A percentile compares a stretch with the other conserved stretches of the same genome.
Evolutionary conservation across 2,797 vertebrate genomes (phyloP).

Genomic region (Prionace glauca): DNA sequence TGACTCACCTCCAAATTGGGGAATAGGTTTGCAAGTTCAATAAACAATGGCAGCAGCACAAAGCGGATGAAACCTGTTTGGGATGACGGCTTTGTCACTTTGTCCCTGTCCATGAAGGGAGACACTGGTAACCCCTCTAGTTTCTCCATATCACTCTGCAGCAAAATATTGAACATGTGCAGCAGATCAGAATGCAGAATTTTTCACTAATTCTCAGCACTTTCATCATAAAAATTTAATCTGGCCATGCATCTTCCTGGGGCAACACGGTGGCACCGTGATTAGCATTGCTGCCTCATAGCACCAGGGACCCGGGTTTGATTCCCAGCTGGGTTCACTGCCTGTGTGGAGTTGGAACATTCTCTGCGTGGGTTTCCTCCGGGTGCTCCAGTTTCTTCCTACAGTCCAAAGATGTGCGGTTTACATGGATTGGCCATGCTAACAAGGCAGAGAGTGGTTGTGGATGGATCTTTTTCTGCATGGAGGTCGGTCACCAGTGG

Average conservation of each 20-base stretch:
- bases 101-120: constrained; percentile 71
- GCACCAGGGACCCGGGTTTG: too few species aligned
- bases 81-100: constrained; percentile 67
- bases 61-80: constrained; percentile 70
- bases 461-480: too few species aligned
- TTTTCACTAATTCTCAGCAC: neutral
- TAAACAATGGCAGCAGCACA: constrained; percentile 65
- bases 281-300: too few species aligned
- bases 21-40: constrained; percentile 66
- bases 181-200: neutral
- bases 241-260: neutral
- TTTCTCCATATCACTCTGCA: constrained; percentile 68
- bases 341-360: too few species aligned
- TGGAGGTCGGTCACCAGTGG: too few species aligned
- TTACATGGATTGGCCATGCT: too few species aligned
- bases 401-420: too few species aligned
- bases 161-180: neutral
- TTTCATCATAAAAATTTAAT: neutral
- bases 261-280: too few species aligned
- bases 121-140: constrained; percentile 68
- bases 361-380: too few species aligned
- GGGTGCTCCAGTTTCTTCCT: too few species aligned
- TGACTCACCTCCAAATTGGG: constrained; percentile 62
- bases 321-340: too few species aligned
- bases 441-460: too few species aligned